Evolutionary conservation across 1,140 invertebrate species (phyloP).

Genomic region (Drosophila lacteicornis): DNA sequence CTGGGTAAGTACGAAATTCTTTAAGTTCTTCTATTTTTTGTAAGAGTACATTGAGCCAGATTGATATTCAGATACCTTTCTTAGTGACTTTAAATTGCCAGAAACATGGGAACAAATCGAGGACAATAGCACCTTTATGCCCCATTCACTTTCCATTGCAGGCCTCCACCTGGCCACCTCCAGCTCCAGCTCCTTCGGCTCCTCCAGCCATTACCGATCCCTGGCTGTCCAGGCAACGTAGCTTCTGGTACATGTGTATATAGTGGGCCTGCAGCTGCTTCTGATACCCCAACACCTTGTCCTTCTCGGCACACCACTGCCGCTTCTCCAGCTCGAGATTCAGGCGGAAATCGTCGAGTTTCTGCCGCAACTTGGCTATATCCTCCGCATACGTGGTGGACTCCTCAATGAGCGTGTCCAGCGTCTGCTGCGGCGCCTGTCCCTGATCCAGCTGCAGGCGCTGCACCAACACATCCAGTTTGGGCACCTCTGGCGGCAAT

Average conservation of each 20-base stretch:
- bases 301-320: constrained; percentile 80
- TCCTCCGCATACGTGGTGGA: constrained; percentile 80
- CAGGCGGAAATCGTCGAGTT: constrained; percentile 74
- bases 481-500: constrained; percentile 11
- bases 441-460: constrained; percentile 52
- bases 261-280: constrained; percentile 82
- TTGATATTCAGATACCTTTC: not conserved
- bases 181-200: not conserved
- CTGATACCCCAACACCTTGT: constrained; percentile 78
- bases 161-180: not conserved
- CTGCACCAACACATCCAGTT: constrained; percentile 60
- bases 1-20: no score
- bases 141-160: constrained; percentile 32
- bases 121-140: constrained; percentile 2
- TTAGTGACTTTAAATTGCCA: constrained; percentile 2
- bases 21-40: not conserved
- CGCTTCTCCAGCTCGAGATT: constrained; percentile 82
- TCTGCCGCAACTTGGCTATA: constrained; percentile 75
- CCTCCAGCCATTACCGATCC: constrained; percentile 3
- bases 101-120: not conserved
- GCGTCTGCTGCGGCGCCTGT: constrained; percentile 58
- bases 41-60: not conserved
- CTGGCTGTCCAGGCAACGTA: constrained; percentile 72
- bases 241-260: constrained; percentile 83
- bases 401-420: constrained; percentile 79